phyloP scores from a whole-genome alignment of 2,888 invertebrate species.

The Lepidochrysops patricia region DNA sequence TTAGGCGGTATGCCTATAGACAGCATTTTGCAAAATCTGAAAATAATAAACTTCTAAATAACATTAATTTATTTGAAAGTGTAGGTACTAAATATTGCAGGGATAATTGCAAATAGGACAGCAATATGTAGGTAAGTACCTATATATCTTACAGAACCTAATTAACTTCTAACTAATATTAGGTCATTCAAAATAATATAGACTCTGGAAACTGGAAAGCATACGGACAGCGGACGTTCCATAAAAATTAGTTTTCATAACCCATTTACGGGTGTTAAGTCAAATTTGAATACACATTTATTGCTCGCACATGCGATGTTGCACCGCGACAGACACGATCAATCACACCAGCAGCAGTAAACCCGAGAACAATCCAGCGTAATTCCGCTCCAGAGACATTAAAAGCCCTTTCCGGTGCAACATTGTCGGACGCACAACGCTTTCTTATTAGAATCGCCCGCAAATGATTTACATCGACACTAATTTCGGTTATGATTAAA shows the following conservation, averaged over 20 bases:
- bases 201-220: no score
- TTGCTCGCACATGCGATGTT: slow-evolving; percentile 60
- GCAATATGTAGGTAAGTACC: no score
- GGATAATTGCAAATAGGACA: no score
- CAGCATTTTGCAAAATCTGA: no score
- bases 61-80: no score
- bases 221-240: background rate
- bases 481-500: slow-evolving; percentile 27
- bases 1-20: no score
- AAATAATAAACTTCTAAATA: no score
- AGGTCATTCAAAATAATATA: no score
- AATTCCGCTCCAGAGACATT: slow-evolving; percentile 73
- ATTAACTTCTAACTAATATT: no score
- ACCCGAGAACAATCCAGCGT: slow-evolving; percentile 73
- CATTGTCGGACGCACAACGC: slow-evolving; percentile 50
- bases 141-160: no score
- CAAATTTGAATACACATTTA: slow-evolving; percentile 67
- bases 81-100: no score
- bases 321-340: slow-evolving; percentile 70
- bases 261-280: slow-evolving; percentile 21
- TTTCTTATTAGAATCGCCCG: slow-evolving; percentile 44
- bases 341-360: slow-evolving; percentile 70
- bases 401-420: slow-evolving; percentile 75
- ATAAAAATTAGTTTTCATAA: background rate
- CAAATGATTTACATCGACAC: slow-evolving; percentile 30